These are phyloP conservation scores for Phylloscopus whistleri DNA, from an alignment of 2,113 vertebrate species.

Conservation along the genomic window DNA sequence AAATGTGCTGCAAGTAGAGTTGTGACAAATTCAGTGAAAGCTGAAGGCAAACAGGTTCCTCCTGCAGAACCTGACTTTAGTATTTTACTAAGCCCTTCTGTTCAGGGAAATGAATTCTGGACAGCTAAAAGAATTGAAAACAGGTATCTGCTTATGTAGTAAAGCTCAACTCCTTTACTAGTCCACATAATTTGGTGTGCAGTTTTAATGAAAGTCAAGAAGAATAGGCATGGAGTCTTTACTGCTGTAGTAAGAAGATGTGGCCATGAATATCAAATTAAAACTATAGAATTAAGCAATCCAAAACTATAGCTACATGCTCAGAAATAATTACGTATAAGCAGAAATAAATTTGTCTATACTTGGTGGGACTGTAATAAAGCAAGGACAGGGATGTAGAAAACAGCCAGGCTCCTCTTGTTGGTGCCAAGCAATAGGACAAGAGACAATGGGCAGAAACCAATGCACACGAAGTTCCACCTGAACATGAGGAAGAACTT, in stretches of 20 bases:
- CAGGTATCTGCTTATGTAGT: background rate
- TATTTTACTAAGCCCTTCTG: slow-evolving; percentile 16
- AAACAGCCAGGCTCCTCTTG: background rate
- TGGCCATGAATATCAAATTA: background rate
- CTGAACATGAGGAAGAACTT: background rate
- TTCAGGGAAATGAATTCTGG: background rate
- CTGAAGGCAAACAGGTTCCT: slow-evolving; percentile 29
- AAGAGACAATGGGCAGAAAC: background rate
- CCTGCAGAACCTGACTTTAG: background rate
- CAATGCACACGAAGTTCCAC: background rate
- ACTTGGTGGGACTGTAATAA: background rate
- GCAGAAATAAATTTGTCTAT: background rate
- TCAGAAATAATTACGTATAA: background rate
- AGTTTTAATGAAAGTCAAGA: background rate
- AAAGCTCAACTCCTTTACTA: background rate
- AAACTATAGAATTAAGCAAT: background rate
- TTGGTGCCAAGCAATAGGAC: background rate
- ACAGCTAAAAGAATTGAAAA: background rate
- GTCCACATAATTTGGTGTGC: background rate
- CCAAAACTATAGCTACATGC: background rate
- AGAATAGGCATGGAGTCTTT: background rate
- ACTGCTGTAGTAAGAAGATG: background rate
- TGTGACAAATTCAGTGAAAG: slow-evolving; percentile 44
- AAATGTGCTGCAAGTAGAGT: slow-evolving; percentile 43
- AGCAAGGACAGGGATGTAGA: background rate